Evolutionary conservation across 2,888 invertebrate species (phyloP), one percentile per base, ranked within the genome.

Genomic region (Caenorhabditis sp.): DNA sequence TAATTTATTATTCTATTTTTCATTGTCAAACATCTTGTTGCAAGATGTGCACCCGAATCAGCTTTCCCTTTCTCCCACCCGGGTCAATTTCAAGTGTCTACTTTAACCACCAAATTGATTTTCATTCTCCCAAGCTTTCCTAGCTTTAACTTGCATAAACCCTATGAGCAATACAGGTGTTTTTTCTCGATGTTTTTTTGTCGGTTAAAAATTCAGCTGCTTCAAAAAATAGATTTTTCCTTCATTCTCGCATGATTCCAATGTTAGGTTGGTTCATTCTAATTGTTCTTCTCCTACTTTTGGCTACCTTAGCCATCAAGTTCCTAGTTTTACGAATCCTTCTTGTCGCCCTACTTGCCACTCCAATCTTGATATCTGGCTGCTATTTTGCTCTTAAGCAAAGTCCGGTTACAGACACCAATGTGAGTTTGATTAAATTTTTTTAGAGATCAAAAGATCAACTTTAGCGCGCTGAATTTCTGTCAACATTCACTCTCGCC

Each of bases 241-340:
- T 23, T 36, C n/a, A 12, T 10, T 36, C 12, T 59, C 17, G 14
- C 38, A 73, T 73, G 73, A 73, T 73, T 43, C 68, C 69, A 38
- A 56, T 67, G 63, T 60, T 73, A 5, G 61, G 63, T 52, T 73
- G 73, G 73, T 73, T 73, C 56, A 63, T 73, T 4, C 14, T 69
- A 1, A 73, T 73, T 20, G 60, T 66, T 59, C 58, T 73, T 1
- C 27, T 73, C 49, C 69, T 69, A 60, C 63, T 73, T 26, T 31
- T 73, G 2, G 65, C 73, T 36, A 56, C 50, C 27, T 31, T 73
- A 1, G 73, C 73, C 12, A 66, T 73, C 59, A 73, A 73, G 17
- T 73, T 68, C 21, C 8, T 73, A 62, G 70, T 70, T 38, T 63
- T 73, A 20, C 69, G 73, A 1, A 63, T 73, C 20, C 31, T 73